A percentile compares a stretch with the other conserved stretches of the same genome.
phyloP scores from a whole-genome alignment of 2,797 vertebrate genomes.

The Tragelaphus oryx region DNA sequence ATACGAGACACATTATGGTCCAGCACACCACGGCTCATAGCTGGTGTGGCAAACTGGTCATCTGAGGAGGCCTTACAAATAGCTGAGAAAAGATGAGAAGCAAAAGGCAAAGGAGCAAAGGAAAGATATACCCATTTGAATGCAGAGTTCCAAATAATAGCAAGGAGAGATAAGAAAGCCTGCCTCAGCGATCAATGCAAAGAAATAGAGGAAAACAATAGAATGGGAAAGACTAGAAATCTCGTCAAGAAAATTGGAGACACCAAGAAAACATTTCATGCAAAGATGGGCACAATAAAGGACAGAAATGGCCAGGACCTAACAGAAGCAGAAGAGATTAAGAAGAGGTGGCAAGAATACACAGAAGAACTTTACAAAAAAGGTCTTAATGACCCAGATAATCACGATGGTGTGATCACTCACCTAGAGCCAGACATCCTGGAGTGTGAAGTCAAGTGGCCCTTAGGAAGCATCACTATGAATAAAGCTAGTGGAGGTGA shows the following conservation, averaged over 20 bases:
- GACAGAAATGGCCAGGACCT: background rate
- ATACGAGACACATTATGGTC: background rate
- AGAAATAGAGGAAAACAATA: background rate
- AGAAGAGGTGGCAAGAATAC: background rate
- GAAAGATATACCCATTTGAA: background rate
- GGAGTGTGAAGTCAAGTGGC: background rate
- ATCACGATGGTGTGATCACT: accelerated
- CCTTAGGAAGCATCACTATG: background rate
- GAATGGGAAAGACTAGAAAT: background rate
- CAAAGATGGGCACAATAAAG: background rate
- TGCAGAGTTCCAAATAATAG: background rate
- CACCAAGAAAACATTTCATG: background rate
- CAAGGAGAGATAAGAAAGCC: background rate
- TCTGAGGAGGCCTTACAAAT: background rate
- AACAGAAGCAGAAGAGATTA: background rate
- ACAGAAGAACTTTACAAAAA: background rate
- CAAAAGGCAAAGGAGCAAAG: background rate
- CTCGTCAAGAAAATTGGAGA: background rate
- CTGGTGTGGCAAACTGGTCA: background rate
- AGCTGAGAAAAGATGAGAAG: background rate
- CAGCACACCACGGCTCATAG: background rate
- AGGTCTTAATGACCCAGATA: background rate
- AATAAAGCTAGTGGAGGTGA: background rate
- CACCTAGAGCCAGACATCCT: background rate
- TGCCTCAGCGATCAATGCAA: background rate